Evolutionary conservation across 92 coral and sea anemone genomes (phyloP).

Genomic region (Zoanthus sansibaricus): DNA sequence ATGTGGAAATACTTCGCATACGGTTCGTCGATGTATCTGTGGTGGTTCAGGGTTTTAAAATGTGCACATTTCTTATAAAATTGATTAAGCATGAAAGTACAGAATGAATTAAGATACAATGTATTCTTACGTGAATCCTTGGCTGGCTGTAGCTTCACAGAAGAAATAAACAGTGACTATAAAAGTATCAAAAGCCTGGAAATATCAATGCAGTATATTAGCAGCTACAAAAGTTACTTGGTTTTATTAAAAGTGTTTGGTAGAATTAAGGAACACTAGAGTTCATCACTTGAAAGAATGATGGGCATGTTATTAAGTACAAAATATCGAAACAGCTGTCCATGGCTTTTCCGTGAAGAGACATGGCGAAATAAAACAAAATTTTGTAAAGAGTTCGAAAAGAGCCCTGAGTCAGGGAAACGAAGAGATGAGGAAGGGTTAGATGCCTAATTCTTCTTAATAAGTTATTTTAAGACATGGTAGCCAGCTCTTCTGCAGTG

Average conservation of each 20-base stretch:
- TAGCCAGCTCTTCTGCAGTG: no score
- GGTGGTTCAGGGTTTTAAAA: neutral
- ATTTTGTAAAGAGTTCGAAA: no score
- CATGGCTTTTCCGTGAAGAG: no score
- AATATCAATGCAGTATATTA: neutral
- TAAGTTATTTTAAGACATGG: no score
- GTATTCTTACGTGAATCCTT: conserved; percentile 26
- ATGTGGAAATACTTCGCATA: conserved; percentile 44
- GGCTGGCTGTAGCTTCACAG: conserved; percentile 30
- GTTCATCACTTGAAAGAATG: no score
- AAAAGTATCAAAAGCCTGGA: conserved; percentile 19
- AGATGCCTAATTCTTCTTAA: no score
- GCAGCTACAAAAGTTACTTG: neutral
- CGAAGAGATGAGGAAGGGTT: no score
- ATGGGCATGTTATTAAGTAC: no score
- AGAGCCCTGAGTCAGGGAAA: no score
- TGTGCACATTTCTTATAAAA: neutral
- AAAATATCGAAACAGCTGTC: no score
- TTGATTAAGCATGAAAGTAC: neutral
- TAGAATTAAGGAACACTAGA: neutral
- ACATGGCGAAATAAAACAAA: no score
- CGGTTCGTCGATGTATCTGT: conserved; percentile 27
- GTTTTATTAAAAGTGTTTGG: neutral
- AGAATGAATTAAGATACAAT: neutral
- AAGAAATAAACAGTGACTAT: conserved; percentile 20